Evolutionary conservation across 2,888 invertebrate species (phyloP).

Genomic region (Phytoseiulus persimilis): DNA sequence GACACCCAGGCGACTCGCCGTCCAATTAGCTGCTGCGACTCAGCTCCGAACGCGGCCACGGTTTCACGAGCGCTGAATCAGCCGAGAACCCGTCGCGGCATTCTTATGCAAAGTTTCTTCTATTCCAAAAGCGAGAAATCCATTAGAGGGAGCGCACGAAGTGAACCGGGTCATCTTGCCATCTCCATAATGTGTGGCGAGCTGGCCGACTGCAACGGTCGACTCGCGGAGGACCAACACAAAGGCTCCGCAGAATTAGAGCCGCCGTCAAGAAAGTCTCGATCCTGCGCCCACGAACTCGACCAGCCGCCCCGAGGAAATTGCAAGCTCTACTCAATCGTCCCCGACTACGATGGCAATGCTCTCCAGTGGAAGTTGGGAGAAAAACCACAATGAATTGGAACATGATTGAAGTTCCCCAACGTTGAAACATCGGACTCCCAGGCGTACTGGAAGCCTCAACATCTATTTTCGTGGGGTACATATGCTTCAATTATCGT

Average conservation of each 20-base stretch:
- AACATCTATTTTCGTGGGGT: too few relatives aligned
- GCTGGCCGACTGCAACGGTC: background rate
- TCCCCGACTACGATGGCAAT: background rate
- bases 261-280: background rate
- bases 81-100: background rate
- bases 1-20: background rate
- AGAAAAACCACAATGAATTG: background rate
- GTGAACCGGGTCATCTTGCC: background rate
- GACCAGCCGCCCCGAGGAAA: background rate
- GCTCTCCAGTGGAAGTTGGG: background rate
- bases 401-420: background rate
- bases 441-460: too few relatives aligned
- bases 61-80: background rate
- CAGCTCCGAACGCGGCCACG: background rate
- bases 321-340: background rate
- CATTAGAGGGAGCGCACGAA: background rate
- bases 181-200: background rate
- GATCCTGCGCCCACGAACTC: background rate
- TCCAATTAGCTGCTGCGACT: background rate
- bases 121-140: background rate
- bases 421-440: too few relatives aligned
- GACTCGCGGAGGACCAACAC: background rate
- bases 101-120: background rate
- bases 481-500: too few relatives aligned
- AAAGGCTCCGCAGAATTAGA: background rate